Percentiles rank a stretch among this genome's conserved stretches.
Evolutionary conservation across 2,797 vertebrate genomes (phyloP).

Genomic region (Bradypodion ventrale): DNA sequence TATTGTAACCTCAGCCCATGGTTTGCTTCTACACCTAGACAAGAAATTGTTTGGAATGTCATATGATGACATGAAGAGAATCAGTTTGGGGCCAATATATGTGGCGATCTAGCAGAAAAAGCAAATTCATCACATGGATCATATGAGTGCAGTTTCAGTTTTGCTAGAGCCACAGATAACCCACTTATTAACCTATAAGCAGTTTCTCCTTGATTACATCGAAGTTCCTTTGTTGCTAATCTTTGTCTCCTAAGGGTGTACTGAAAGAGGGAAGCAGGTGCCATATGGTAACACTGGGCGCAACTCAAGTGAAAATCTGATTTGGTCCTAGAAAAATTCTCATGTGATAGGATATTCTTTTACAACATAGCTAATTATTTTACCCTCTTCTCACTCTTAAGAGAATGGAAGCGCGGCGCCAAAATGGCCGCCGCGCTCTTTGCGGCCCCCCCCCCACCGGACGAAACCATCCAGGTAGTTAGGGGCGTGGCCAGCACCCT

Average conservation of each 20-base stretch:
- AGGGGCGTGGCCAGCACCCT: no score
- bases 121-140: neutral
- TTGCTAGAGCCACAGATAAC: neutral
- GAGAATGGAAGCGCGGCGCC: no score
- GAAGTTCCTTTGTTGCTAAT: neutral
- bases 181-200: neutral
- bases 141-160: neutral
- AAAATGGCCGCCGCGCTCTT: no score
- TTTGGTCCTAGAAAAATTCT: neutral
- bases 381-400: neutral
- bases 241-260: neutral
- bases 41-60: neutral
- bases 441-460: no score
- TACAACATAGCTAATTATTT: neutral
- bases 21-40: neutral
- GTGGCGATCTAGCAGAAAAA: neutral
- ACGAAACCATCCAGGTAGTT: no score
- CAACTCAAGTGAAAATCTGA: neutral
- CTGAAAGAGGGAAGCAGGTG: conserved; percentile 2
- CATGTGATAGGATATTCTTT: neutral
- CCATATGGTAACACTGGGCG: conserved; percentile 2
- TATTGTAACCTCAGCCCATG: neutral
- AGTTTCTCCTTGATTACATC: neutral
- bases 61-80: neutral
- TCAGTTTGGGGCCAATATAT: neutral